Conservation (phyloP, 2,113 vertebrate genomes). For the Narcine bancroftii region DNA sequence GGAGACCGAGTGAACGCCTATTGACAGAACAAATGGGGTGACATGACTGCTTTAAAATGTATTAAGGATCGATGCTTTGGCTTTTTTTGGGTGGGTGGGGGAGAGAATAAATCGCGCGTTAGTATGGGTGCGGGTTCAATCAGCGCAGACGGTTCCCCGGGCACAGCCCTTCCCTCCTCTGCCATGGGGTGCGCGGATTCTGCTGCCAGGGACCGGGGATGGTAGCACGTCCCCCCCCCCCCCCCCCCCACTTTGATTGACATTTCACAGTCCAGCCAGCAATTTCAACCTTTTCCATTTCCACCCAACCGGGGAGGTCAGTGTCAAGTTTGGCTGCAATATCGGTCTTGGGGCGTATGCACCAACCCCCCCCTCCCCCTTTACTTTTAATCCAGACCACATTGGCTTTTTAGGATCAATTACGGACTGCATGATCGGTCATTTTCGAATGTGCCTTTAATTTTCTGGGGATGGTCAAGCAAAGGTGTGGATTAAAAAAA, state of each 20-base stretch:
- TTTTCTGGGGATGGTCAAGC: not conserved
- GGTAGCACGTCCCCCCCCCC: not conserved
- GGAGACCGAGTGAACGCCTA: not conserved
- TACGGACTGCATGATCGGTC: not conserved
- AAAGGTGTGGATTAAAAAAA: not conserved
- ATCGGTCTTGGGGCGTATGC: not conserved
- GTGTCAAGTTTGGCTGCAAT: conserved; percentile 14
- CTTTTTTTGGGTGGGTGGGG: too few species aligned
- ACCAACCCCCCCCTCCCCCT: too few species aligned
- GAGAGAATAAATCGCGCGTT: not conserved
- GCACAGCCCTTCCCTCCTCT: conserved; percentile 19
- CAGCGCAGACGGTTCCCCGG: conserved; percentile 9
- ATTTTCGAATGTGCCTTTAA: not conserved
- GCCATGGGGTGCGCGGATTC: not conserved
- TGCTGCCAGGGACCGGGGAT: not conserved
- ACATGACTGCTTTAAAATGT: not conserved
- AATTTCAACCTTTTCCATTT: not conserved
- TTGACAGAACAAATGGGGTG: conserved; percentile 9
- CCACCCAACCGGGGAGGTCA: not conserved
- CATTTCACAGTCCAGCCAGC: not conserved
- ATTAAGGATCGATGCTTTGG: not conserved
- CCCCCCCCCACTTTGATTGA: too few species aligned
- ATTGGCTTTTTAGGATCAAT: not conserved
- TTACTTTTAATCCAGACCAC: not conserved
- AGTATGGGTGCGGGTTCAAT: not conserved